Base-by-base conservation (phyloP, 2,888 invertebrate genomes). In the Molanna angustata region DNA sequence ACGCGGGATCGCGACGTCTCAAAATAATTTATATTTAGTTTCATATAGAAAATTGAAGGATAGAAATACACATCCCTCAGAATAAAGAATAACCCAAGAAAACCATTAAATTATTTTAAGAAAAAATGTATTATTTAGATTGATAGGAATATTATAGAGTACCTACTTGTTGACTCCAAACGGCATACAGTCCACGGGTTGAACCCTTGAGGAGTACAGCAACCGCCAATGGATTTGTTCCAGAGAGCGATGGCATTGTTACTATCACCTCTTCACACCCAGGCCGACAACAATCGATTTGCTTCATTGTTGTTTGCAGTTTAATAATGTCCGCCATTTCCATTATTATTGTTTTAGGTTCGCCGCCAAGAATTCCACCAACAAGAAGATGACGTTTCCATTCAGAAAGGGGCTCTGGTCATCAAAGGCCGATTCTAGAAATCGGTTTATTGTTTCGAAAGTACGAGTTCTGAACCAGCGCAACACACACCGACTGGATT, bases 281-380 rank as follows among this genome's bases (percentile, higher is more conserved):
- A 19, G 32, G 20, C 40, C 48, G 40, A 42, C 43, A 43, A 43
- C 42, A 42, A 50, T 50, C 50, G 50, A 50, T 50, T 43, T 50
- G 50, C 44, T 21, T 43, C 43, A 50, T 50, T 48, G 48, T 48
- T 48, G 48, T 18, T 22, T 40, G 48, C 40, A 39, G 40, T 41
- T 40, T 35, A n/a, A 35, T 35, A 27, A 7, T 27, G 27, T 27
- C 27, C 35, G 35, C 35, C 35, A 13, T 7, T 41, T 21, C 13
- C 41, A 41, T 41, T 50, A n/a, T n/a, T 42, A 51, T 51, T 45
- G 51, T 51, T 51, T 51, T 40, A 48, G 48, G 27, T 31, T 39
- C 21, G 45, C 45, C 51, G 51, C 51, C 45, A 51, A 45, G 51
- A 40, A 27, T 48, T 31, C 40, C 31, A n/a, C n/a, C n/a, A n/a